Percentiles rank a stretch among this genome's conserved stretches.
Conservation (phyloP, 2,113 vertebrate genomes). For the Podarcis muralis region DNA sequence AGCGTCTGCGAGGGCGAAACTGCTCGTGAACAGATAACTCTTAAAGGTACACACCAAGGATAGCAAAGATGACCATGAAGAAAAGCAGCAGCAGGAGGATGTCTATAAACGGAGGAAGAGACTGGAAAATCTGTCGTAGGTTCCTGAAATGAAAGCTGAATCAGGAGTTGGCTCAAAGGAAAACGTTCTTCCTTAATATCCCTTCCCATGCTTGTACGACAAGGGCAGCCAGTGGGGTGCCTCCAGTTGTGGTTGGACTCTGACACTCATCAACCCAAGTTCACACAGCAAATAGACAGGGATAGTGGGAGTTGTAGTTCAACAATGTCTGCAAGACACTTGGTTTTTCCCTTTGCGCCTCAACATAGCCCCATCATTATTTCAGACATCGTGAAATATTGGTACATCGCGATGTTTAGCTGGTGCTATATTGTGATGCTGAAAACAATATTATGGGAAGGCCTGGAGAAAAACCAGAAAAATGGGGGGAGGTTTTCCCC, state of each 20-base stretch:
- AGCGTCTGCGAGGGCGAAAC: neutral
- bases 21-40: neutral
- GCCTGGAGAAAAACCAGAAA: too few relatives aligned
- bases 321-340: too few relatives aligned
- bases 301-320: too few relatives aligned
- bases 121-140: conserved; percentile 98
- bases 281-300: too few relatives aligned
- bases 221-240: neutral
- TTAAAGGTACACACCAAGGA: conserved; percentile 83
- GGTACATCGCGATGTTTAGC: too few relatives aligned
- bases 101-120: conserved; percentile 96
- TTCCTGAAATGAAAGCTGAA: conserved; percentile 79
- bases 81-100: conserved; percentile 95
- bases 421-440: too few relatives aligned
- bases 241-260: neutral
- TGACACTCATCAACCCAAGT: neutral
- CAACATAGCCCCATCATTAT: too few relatives aligned
- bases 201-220: neutral
- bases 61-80: conserved; percentile 99
- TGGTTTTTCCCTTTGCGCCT: too few relatives aligned
- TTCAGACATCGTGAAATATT: too few relatives aligned
- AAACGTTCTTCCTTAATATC: neutral
- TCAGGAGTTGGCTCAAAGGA: neutral
- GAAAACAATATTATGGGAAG: too few relatives aligned
- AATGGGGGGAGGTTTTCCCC: too few relatives aligned